Evolutionary conservation across 2,888 invertebrate genomes (phyloP).

Genomic region (Schizaphis graminum): DNA sequence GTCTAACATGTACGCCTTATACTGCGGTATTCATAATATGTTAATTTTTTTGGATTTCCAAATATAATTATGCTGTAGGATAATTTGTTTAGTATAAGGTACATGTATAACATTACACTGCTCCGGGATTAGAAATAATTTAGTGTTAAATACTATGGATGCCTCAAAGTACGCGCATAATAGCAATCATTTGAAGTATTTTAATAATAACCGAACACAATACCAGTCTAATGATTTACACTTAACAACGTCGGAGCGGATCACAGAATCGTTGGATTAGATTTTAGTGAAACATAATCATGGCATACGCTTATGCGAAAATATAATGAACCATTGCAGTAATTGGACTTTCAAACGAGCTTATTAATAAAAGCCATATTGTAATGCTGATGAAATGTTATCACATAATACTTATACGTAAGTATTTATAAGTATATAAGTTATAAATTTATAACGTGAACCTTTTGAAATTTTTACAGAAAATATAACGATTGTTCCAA

Average conservation of each 20-base stretch:
- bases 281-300: slow-evolving; percentile 29
- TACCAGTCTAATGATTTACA: slow-evolving; percentile 22
- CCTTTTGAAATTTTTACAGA: not conserved
- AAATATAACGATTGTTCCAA: not conserved
- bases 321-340: not conserved
- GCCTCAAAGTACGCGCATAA: not conserved
- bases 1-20: not conserved
- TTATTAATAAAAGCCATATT: not conserved
- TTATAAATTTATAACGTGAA: not conserved
- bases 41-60: not conserved
- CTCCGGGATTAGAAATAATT: not conserved
- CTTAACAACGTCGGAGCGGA: slow-evolving; percentile 16
- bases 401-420: not conserved
- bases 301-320: not conserved
- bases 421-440: not conserved
- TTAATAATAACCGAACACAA: not conserved
- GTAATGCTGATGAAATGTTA: not conserved
- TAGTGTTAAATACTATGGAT: slow-evolving; percentile 5
- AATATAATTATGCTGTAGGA: not conserved
- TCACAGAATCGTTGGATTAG: not conserved
- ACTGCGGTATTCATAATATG: not conserved
- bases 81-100: not conserved
- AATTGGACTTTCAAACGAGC: not conserved
- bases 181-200: not conserved
- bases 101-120: not conserved